Evolutionary conservation across 2,113 vertebrate species (phyloP).

Genomic region (Corvus cornix): DNA sequence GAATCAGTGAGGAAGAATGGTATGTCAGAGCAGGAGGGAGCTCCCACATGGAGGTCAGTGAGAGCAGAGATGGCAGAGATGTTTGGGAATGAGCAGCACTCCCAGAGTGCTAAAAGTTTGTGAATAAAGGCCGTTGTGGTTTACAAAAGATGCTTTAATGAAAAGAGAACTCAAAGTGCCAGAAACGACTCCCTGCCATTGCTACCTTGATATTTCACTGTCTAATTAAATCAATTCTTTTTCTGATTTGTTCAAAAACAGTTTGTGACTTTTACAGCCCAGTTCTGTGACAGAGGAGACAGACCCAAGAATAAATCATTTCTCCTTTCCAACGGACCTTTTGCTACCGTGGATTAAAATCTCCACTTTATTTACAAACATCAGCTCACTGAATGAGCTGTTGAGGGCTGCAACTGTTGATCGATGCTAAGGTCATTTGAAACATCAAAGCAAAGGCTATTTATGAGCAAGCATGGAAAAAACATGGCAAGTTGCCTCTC

Average conservation of each 20-base stretch:
- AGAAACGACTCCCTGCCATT: not conserved
- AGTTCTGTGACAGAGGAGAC: not conserved
- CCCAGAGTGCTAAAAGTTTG: not conserved
- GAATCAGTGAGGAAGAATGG: not conserved
- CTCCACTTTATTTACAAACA: constrained; percentile 29
- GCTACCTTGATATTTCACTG: not conserved
- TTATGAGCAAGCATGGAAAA: not conserved
- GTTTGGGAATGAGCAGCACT: not conserved
- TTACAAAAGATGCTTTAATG: not conserved
- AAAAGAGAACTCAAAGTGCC: not conserved
- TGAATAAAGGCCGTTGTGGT: not conserved
- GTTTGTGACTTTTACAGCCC: not conserved
- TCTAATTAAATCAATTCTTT: not conserved
- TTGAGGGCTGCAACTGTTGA: not conserved
- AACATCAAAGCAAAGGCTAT: constrained; percentile 21
- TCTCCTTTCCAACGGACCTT: not conserved
- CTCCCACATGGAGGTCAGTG: fast-evolving
- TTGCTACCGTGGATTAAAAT: not conserved
- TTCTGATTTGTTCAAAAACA: not conserved
- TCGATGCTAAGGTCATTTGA: not conserved
- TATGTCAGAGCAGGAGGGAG: not conserved
- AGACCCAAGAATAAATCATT: not conserved
- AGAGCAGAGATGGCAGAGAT: not conserved
- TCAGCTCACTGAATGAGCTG: not conserved
- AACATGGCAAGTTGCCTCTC: not conserved